Evolutionary conservation across 2,797 vertebrate species (phyloP), one percentile per base, ranked within the genome.

Genomic region (Sebastes iracundus): DNA sequence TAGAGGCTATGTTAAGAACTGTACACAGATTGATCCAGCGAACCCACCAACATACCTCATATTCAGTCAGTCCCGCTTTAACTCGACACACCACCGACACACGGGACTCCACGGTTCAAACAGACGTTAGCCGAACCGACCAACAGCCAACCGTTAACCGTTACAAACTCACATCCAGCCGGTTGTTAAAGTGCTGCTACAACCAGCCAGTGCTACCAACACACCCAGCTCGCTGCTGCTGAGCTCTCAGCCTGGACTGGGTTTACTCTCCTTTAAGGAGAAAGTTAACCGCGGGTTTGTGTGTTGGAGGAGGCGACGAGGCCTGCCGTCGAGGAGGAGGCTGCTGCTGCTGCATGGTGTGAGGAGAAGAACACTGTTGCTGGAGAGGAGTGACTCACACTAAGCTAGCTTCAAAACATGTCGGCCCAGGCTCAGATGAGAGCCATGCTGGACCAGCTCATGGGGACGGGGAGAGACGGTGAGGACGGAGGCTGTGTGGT

Each of bases 351-450:
- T 33, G 32, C 32, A 90, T 91, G 92, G 86, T 88, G 81, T 6
- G 35, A 13, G 4, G 33, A 35, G 33, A 35, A 35, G 33, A 78
- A 82, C 80, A 88, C 77, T 3, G 65, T 77, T 32, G 77, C 77
- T 76, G 87, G 80, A 81, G 80, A 85, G 84, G 85, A 89, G 72
- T 79, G 80, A 89, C 79, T 81, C 80, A 77, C 58, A 58, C 67
- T 74, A 77, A 77, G 62, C 82, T 61, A 22, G 33, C 33, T 35
- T 35, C 33, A 35, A 35, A 75, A 81, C 88, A 99, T 99, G 98
- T 99, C 98, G 96, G 98, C 98, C 92, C 98, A 99, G 94, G 98
- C 98, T 71, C 98, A 99, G 94, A 99, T 99, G 98, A 94, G 98
- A 92, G 97, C 98, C 80, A 99, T 99, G 98, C 96, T 99, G 95